phyloP scores from a whole-genome alignment of 2,797 vertebrate genomes.

The Enteromius anoplus region DNA sequence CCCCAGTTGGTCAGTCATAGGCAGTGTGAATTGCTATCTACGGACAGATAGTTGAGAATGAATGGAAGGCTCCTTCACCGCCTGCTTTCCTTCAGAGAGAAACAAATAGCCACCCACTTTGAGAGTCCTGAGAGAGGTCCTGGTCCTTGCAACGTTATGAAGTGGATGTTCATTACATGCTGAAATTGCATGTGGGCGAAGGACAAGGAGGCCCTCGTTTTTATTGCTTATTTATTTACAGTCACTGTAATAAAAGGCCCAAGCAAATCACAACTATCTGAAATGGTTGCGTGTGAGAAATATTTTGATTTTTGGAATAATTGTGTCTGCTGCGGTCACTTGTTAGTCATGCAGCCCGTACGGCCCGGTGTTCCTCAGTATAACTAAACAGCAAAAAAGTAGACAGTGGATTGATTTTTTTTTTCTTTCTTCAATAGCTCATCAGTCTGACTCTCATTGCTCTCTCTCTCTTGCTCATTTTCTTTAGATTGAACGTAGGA shows the following conservation, averaged over 20 bases:
- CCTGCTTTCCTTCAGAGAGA: slow-evolving; percentile 69
- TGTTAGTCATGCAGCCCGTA: slow-evolving; percentile 39
- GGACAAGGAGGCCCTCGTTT: slow-evolving; percentile 78
- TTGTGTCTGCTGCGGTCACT: slow-evolving; percentile 53
- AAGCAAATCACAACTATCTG: slow-evolving; percentile 67
- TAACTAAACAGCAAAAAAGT: slow-evolving; percentile 60
- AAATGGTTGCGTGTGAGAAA: slow-evolving; percentile 53
- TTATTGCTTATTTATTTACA: slow-evolving; percentile 75
- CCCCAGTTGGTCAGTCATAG: slow-evolving; percentile 69
- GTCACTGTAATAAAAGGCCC: slow-evolving; percentile 64
- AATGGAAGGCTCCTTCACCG: slow-evolving; percentile 74
- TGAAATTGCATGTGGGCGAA: slow-evolving; percentile 83
- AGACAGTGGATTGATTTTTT: slow-evolving; percentile 67
- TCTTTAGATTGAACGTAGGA: slow-evolving; percentile 94
- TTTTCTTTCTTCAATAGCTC: slow-evolving; percentile 63
- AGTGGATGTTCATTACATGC: slow-evolving; percentile 86
- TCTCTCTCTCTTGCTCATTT: slow-evolving; percentile 32
- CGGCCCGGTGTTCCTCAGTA: slow-evolving; percentile 62
- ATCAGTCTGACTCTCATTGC: slow-evolving; percentile 64
- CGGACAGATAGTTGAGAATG: slow-evolving; percentile 71
- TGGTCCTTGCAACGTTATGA: slow-evolving; percentile 82
- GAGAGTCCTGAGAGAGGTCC: slow-evolving; percentile 81
- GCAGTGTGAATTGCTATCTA: slow-evolving; percentile 66
- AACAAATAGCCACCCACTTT: slow-evolving; percentile 74
- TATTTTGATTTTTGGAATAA: slow-evolving; percentile 69